A percentile compares a stretch with the other conserved stretches of the same genome.
These are phyloP conservation scores for Nematolebias whitei DNA, from an alignment of 2,113 vertebrate species.

Conservation along the genomic window DNA sequence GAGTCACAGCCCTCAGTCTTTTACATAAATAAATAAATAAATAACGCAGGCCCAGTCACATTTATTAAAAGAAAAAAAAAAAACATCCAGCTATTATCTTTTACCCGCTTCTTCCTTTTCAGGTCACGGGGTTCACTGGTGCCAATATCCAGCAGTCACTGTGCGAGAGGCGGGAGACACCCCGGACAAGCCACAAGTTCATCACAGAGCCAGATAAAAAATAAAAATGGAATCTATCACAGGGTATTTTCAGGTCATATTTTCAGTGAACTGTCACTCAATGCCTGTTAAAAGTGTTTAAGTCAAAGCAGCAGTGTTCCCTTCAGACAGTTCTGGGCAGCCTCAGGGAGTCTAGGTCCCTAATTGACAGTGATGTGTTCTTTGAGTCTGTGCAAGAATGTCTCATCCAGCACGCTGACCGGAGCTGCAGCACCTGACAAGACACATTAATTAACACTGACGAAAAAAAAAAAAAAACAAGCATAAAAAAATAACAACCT, in stretches of 20 bases:
- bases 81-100: no score
- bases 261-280: slow-evolving; percentile 67
- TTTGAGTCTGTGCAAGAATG: slow-evolving; percentile 70
- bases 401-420: slow-evolving; percentile 67
- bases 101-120: no score
- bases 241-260: slow-evolving; percentile 53
- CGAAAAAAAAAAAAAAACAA: slow-evolving; percentile 5
- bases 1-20: slow-evolving; percentile 23
- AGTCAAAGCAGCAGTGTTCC: slow-evolving; percentile 74
- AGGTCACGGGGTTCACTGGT: no score
- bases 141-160: no score
- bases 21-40: slow-evolving; percentile 39
- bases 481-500: slow-evolving; percentile 48
- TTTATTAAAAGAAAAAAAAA: not conserved
- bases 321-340: slow-evolving; percentile 66
- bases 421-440: slow-evolving; percentile 70
- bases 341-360: slow-evolving; percentile 65
- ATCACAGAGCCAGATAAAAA: no score
- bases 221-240: slow-evolving; percentile 49
- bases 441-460: slow-evolving; percentile 74
- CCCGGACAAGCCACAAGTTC: no score
- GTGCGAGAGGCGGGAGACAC: no score
- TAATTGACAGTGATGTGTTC: slow-evolving; percentile 83
- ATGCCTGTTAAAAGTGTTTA: slow-evolving; percentile 69
- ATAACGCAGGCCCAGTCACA: not conserved